phyloP scores from a whole-genome alignment of 2,797 vertebrate species.

The Poeciliopsis paucimaculata region DNA sequence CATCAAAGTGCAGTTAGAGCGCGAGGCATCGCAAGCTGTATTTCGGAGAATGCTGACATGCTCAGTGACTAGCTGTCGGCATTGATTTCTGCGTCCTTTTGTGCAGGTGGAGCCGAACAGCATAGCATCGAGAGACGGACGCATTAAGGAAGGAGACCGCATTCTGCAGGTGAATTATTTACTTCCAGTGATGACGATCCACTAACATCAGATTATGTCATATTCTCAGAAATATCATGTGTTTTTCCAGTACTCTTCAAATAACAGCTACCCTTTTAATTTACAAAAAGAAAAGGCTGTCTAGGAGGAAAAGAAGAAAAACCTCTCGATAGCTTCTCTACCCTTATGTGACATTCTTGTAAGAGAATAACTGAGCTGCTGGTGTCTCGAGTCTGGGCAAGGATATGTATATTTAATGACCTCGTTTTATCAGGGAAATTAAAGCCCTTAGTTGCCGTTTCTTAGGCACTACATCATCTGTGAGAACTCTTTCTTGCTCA shows the following conservation, averaged over 20 bases:
- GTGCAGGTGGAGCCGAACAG: slow-evolving; percentile 92
- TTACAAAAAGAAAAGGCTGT: background rate
- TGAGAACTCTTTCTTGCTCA: slow-evolving; percentile 24
- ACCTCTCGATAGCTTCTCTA: background rate
- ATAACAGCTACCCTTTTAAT: background rate
- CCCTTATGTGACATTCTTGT: slow-evolving; percentile 1
- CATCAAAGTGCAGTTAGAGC: slow-evolving; percentile 11
- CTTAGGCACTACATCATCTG: slow-evolving; percentile 54
- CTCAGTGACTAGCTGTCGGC: slow-evolving; percentile 19
- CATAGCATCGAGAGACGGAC: slow-evolving; percentile 92
- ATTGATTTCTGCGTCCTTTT: slow-evolving; percentile 35
- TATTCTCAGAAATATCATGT: background rate
- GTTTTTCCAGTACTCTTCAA: background rate
- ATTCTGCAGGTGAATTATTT: slow-evolving; percentile 88
- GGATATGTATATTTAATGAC: slow-evolving; percentile 71
- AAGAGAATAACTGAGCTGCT: slow-evolving; percentile 13
- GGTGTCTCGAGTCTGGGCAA: slow-evolving; percentile 27
- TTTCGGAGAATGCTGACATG: slow-evolving; percentile 3
- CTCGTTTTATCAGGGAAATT: slow-evolving; percentile 63
- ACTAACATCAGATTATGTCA: slow-evolving; percentile 14
- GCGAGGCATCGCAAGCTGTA: background rate
- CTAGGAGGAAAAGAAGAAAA: background rate
- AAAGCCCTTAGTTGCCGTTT: slow-evolving; percentile 54
- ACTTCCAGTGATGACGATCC: background rate
- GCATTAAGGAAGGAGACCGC: slow-evolving; percentile 92